Base-by-base conservation (phyloP, 2,797 vertebrate genomes). In the Chromis chromis region DNA sequence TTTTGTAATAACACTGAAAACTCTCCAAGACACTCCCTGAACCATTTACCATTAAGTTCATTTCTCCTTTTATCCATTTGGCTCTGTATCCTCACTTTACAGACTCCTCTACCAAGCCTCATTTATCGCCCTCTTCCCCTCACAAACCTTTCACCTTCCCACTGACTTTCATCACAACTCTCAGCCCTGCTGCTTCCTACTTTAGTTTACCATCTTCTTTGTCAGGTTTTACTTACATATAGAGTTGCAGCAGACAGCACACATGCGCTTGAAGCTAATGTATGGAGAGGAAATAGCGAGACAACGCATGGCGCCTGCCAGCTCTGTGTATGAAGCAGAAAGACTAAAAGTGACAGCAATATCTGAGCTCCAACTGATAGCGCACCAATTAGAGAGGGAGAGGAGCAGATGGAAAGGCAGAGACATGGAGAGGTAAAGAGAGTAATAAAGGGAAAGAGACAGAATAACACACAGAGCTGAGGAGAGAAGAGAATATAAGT, bases 311-410 rank as follows among this genome's bases (percentile, higher is more conserved):
- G 14, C 5, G 60, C 19, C 71, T 53, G 56, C 48, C 50, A 58
- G 61, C 58, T 33, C 65, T 16, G 22, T 11, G 61, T 60, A 7
- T 39, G 66, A 80, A 67, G 71, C 70, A 54, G 46, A 69, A 36
- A 70, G 74, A 79, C 70, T 59, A 68, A 56, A 74, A 84, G 65
- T 83, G 83, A 88, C 76, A 64, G 82, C 65, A 2, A 76, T 63
- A 71, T 74, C 42, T 60, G 72, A 79, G 70, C 75, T 69, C 78
- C 78, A 28, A 81, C 78, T 70, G 86, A 81, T 87, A 74, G 50
- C 27, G 53, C 14, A 81, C 77, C 88, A 91, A 88, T 91, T 89
- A 90, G 63, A 74, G 83, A 42, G 74, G 76, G 53, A 81, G 83
- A 65, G 52, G 65, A 81, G 79, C 76, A 82, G 78, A 74, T 64